Evolutionary conservation across 2,888 invertebrate species (phyloP).

Genomic region (Sminthurides aquaticus): DNA sequence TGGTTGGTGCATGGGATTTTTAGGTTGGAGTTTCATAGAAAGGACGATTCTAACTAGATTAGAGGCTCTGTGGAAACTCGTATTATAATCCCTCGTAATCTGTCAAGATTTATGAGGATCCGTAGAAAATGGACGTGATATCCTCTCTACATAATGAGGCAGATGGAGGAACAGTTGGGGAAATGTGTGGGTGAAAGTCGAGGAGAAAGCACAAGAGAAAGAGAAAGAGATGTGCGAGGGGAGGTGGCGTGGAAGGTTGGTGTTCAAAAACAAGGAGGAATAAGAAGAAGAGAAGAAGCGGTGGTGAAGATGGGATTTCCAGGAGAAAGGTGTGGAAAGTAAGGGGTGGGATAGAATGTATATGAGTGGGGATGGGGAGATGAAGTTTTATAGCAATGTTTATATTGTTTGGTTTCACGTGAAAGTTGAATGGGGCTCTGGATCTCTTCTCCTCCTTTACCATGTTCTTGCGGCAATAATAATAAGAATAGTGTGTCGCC

Average conservation of each 20-base stretch:
- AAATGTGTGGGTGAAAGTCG: no score
- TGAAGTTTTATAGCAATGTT: background rate
- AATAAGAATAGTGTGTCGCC: background rate
- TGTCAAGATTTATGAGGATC: conserved; percentile 29
- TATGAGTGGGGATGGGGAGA: background rate
- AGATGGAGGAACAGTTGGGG: background rate
- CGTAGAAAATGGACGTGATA: conserved; percentile 15
- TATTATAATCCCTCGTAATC: conserved; percentile 28
- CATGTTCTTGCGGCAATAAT: background rate
- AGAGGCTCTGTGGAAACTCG: conserved; percentile 17
- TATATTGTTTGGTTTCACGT: background rate
- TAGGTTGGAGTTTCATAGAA: background rate
- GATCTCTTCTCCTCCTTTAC: background rate
- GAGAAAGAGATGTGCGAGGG: no score
- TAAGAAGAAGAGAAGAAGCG: background rate
- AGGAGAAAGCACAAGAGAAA: no score
- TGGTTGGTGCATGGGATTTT: background rate
- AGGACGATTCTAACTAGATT: conserved; percentile 20
- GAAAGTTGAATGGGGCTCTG: background rate
- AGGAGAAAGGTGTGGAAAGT: background rate
- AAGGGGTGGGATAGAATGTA: background rate
- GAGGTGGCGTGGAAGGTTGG: no score
- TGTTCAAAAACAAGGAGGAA: background rate
- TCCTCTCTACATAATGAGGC: conserved; percentile 20
- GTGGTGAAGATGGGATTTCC: background rate